Percentiles rank a stretch among this genome's conserved stretches.
These are phyloP conservation scores for Leucophenga montana DNA, from an alignment of 2,888 invertebrate genomes.

Conservation along the genomic window DNA sequence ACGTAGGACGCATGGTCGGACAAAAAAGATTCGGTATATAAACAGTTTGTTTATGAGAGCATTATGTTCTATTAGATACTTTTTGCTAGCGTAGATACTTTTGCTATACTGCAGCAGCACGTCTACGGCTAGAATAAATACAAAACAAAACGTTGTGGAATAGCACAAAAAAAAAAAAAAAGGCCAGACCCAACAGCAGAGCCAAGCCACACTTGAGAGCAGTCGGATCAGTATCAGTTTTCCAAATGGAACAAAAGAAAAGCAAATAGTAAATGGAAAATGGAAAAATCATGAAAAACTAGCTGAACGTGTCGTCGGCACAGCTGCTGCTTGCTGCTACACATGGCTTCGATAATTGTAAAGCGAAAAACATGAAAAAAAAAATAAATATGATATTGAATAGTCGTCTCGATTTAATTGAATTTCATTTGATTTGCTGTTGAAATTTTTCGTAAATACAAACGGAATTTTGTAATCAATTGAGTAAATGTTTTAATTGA, in stretches of 20 bases:
- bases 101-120: no score
- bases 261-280: background rate
- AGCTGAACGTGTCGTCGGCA: background rate
- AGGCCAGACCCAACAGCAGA: no score
- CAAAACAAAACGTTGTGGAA: no score
- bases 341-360: background rate
- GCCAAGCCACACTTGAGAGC: no score
- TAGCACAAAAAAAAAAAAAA: no score
- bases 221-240: conserved; percentile 7
- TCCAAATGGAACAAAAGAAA: background rate
- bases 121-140: background rate
- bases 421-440: background rate
- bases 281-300: conserved; percentile 3
- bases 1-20: background rate
- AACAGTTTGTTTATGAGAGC: background rate
- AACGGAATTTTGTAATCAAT: conserved; percentile 9
- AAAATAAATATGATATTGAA: background rate
- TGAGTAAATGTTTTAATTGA: conserved; percentile 20
- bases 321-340: background rate
- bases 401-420: conserved; percentile 2
- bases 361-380: background rate
- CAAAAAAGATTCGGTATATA: no score
- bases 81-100: background rate
- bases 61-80: background rate
- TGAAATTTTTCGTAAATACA: background rate